Evolutionary conservation across 2,888 invertebrate species (phyloP), one percentile per base, ranked within the genome.

Genomic region (Pecten maximus): DNA sequence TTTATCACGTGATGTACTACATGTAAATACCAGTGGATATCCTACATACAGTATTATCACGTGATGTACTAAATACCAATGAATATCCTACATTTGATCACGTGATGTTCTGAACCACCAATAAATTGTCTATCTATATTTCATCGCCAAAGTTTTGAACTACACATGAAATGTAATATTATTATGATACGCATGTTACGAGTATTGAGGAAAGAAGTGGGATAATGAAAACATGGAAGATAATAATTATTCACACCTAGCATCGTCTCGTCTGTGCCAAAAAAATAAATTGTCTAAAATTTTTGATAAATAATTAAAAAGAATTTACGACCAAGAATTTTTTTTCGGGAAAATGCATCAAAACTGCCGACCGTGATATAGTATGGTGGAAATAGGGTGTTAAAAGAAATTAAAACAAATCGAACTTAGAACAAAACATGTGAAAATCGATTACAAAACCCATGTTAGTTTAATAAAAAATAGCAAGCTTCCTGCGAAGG

Each of bases 341-440:
- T 74, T 74, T 74, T 35, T 28, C 19, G 8, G 54, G 23, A 54
- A 54, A 54, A n/a, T 54, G 12, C 19, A 54, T 3, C 74, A 35
- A 74, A 35, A 74, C 10, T 28, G 12, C 10, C 35, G n/a, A 35
- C 74, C 35, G 16, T 74, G 35, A 4, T 28, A 0, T 35, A 1
- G 10, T 74, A 35, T 74, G 74, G 35, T 74, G 35, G 74, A 35
- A 28, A 74, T 12, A 74, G 35, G 74, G 74, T 74, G 74, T 28
- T 28, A 35, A 74, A 74, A 74, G 74, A 74, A 74, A 74, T 74
- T 74, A 74, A 74, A 74, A 74, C 74, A 74, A 74, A 74, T 74
- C 74, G 28, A 74, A 74, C 74, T 74, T 6, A 16, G 74, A 74
- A 74, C 74, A 74, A 74, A 74, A 74, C 74, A 35, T 74, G 74